A percentile compares a stretch with the other conserved stretches of the same genome.
Evolutionary conservation across 2,888 invertebrate genomes (phyloP).

Genomic region (Thalpophila matura): DNA sequence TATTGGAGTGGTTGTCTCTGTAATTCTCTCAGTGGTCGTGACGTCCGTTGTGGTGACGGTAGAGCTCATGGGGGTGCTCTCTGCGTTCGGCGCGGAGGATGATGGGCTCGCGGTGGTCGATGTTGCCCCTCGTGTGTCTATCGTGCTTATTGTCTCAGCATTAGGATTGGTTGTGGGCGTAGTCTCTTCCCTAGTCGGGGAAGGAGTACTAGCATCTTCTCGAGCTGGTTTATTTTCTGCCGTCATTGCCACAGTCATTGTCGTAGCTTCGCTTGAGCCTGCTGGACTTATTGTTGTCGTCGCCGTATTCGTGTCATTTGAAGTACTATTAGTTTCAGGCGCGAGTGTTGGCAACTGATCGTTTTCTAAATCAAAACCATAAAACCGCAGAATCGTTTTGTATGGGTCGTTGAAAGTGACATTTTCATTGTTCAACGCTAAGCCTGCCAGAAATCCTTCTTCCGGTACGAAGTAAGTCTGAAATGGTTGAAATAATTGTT

Average conservation of each 20-base stretch:
- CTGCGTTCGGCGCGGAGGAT: conserved; percentile 72
- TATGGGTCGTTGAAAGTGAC: conserved; percentile 94
- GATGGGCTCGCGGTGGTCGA: conserved; percentile 70
- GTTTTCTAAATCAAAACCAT: conserved; percentile 94
- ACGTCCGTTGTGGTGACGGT: conserved; percentile 45
- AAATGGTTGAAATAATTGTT: conserved; percentile 64
- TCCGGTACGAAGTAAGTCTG: conserved; percentile 96
- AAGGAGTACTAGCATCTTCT: conserved; percentile 66
- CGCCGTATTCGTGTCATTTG: conserved; percentile 63
- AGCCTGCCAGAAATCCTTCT: conserved; percentile 95
- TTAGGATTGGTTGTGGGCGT: conserved; percentile 70
- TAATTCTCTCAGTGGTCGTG: conserved; percentile 42
- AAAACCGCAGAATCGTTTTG: conserved; percentile 93
- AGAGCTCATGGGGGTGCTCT: conserved; percentile 63
- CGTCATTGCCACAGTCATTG: conserved; percentile 59
- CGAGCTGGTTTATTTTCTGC: conserved; percentile 64
- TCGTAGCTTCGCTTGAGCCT: conserved; percentile 49
- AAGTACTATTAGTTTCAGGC: conserved; percentile 66
- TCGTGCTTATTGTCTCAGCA: conserved; percentile 72
- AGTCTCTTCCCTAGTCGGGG: conserved; percentile 74
- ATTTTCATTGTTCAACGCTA: conserved; percentile 95
- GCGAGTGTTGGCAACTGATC: conserved; percentile 78
- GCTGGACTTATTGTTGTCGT: conserved; percentile 57
- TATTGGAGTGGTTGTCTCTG: conserved; percentile 49
- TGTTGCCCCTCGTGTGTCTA: conserved; percentile 69